Percentiles rank a stretch among this genome's conserved stretches.
phyloP scores from a whole-genome alignment of 2,113 vertebrate genomes.

The Hypocryptadius cinnamomeus region DNA sequence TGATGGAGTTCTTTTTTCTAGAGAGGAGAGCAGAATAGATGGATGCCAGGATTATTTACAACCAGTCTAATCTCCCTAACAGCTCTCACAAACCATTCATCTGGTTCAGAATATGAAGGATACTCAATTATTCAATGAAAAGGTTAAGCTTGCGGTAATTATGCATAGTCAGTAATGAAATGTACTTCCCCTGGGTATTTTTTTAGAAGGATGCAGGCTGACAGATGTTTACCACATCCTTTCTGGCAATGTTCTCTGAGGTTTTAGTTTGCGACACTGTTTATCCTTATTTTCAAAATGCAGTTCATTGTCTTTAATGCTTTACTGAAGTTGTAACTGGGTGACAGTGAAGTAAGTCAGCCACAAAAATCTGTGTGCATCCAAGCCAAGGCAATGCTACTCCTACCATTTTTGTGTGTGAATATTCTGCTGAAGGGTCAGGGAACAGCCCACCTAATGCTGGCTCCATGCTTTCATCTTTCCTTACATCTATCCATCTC shows the following conservation, averaged over 20 bases:
- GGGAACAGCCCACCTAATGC: background rate
- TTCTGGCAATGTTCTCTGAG: background rate
- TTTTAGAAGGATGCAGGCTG: background rate
- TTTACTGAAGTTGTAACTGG: background rate
- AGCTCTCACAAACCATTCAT: slow-evolving; percentile 1
- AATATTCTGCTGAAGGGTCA: background rate
- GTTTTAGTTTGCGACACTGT: background rate
- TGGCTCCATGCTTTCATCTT: background rate
- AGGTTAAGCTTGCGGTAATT: slow-evolving; percentile 19
- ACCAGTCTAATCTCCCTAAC: background rate
- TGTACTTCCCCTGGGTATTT: slow-evolving; percentile 18
- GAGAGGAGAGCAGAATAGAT: background rate
- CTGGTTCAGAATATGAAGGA: background rate
- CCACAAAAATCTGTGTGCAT: background rate
- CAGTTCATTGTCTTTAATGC: background rate
- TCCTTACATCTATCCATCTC: background rate
- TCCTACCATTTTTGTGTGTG: background rate
- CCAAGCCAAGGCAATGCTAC: background rate
- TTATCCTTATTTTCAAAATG: slow-evolving; percentile 1
- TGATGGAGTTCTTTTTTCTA: background rate
- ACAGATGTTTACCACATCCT: slow-evolving; percentile 50
- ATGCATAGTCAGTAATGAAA: slow-evolving; percentile 23
- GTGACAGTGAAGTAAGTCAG: background rate
- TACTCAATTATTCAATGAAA: slow-evolving; percentile 34
- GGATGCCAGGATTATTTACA: background rate